Base-by-base conservation (phyloP, 2,113 vertebrate genomes). In the Leucosticte australis region DNA sequence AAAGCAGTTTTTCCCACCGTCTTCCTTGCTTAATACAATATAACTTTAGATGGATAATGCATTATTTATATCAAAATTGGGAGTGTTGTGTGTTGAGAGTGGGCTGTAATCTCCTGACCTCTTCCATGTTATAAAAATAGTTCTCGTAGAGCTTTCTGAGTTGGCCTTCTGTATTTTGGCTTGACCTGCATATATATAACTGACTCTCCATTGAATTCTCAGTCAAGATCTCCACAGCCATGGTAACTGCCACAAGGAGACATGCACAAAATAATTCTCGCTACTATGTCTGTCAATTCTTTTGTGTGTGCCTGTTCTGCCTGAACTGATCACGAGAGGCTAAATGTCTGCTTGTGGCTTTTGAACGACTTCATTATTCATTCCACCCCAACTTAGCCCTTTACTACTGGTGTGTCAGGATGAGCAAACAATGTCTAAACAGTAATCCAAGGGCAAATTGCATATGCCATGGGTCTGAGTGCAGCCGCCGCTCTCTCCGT, bases 141-240 rank as follows among this genome's bases (percentile, higher is more conserved):
- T 75, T 92, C 56, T 90, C 0, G 0, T 46, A 77, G 83, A 77
- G 63, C 85, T 94, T 82, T 88, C 68, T 1, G 7, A 73, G 64
- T 89, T 89, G 86, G 63, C 59, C 71, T 93, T 84, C 91, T 87
- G 77, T 93, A 75, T 93, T 95, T 94, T 91, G 62, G 31, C 90
- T 77, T 91, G 94, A 88, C 90, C 62, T 88, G 59, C 85, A 81
- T 97, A 95, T 94, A 95, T 97, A 94, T 95, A 96, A 90, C 93
- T 94, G 92, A n/a, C 73, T 94, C 56, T 83, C n/a, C 60, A n/a
- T 60, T 67, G 87, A 88, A 79, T 94, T 87, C 96, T 88, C 53
- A n/a, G 95, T 94, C 84, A 83, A n/a, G 91, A 81, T 95, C 92
- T 92, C 87, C 70, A 89, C 86, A 91, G 89, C 94, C 83, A 74